These are phyloP conservation scores for Thamnophis sirtalis DNA, from an alignment of 2,113 vertebrate species.

Conservation along the genomic window DNA sequence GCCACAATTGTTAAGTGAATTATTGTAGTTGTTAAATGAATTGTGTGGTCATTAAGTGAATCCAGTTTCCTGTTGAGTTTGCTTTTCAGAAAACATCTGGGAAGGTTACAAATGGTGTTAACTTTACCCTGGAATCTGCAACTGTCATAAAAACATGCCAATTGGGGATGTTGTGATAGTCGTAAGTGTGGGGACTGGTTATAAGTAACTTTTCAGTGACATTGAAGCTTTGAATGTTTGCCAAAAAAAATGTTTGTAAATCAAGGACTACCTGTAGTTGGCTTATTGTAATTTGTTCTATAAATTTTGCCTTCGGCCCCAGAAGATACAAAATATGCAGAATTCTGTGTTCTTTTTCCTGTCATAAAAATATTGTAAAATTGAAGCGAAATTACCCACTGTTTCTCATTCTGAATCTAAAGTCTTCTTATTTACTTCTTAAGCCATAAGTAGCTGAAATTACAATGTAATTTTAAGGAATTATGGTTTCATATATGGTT, in stretches of 20 bases:
- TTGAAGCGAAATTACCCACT: background rate
- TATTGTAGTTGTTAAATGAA: background rate
- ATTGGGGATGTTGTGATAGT: background rate
- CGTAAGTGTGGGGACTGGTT: background rate
- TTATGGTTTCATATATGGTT: background rate
- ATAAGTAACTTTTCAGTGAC: background rate
- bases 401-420: background rate
- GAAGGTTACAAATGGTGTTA: background rate
- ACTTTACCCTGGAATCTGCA: background rate
- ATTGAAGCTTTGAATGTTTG: background rate
- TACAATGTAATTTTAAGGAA: background rate
- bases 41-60: background rate
- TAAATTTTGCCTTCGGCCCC: too few relatives aligned
- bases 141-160: background rate
- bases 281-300: background rate
- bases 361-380: background rate
- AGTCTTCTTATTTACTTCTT: background rate
- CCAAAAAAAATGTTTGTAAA: background rate
- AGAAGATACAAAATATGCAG: background rate
- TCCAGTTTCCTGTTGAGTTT: background rate
- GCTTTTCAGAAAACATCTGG: background rate
- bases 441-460: background rate
- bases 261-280: background rate
- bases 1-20: background rate
- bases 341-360: background rate